These are phyloP conservation scores for Calycopis cecrops DNA, from an alignment of 1,140 invertebrate genomes.

Conservation along the genomic window DNA sequence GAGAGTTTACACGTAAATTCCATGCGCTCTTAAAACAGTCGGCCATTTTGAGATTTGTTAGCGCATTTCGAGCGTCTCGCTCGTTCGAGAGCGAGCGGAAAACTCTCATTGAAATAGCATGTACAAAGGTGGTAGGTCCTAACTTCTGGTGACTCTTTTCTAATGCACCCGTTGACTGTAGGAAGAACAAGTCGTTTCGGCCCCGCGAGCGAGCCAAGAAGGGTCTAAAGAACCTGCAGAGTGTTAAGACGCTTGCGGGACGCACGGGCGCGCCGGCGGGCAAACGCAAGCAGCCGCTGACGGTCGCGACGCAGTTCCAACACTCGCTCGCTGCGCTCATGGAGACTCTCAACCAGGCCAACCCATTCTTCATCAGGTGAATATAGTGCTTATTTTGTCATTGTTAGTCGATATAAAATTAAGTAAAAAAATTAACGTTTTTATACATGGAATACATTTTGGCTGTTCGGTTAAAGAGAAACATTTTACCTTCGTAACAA, in stretches of 20 bases:
- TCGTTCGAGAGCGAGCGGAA: too few species aligned
- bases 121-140: not conserved
- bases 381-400: not conserved
- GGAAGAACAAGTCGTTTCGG: slow-evolving; percentile 93
- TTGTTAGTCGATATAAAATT: too few species aligned
- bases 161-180: slow-evolving; percentile 53
- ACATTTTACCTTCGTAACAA: too few species aligned
- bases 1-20: too few species aligned
- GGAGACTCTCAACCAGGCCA: slow-evolving; percentile 95
- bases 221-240: slow-evolving; percentile 91
- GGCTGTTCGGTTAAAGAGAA: too few species aligned
- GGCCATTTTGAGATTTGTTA: too few species aligned
- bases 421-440: too few species aligned
- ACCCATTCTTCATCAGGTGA: slow-evolving; percentile 95
- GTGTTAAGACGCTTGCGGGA: slow-evolving; percentile 90
- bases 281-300: slow-evolving; percentile 92
- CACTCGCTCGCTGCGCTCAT: slow-evolving; percentile 93
- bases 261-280: slow-evolving; percentile 79
- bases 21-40: too few species aligned
- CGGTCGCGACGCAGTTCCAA: slow-evolving; percentile 96
- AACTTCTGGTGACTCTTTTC: not conserved
- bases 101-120: slow-evolving; percentile 10
- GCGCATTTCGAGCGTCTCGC: too few species aligned
- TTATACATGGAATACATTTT: too few species aligned
- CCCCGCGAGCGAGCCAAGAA: slow-evolving; percentile 87